Evolutionary conservation across 2,797 vertebrate genomes (phyloP).

Genomic region (Lithobates sylvaticus): DNA sequence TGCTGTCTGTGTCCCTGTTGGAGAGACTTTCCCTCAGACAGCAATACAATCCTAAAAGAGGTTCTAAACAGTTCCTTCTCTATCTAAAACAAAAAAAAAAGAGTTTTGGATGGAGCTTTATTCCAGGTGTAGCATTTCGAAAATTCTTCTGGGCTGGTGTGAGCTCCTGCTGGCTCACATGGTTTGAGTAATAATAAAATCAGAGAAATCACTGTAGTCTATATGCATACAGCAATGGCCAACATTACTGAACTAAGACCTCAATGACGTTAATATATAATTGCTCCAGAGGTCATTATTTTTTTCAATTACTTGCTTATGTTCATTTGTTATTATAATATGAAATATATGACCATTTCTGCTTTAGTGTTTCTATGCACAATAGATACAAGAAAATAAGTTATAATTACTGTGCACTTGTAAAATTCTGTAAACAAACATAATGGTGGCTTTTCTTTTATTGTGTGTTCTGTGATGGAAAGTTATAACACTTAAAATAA

Average conservation of each 20-base stretch:
- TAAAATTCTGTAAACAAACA: neutral
- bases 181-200: neutral
- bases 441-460: neutral
- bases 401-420: neutral
- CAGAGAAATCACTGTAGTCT: neutral
- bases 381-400: neutral
- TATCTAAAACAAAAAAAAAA: neutral
- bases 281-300: neutral
- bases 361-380: neutral
- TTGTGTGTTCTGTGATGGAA: constrained; percentile 54
- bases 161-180: neutral
- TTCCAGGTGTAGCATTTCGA: neutral
- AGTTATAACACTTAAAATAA: constrained; percentile 69
- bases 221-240: neutral
- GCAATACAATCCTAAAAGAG: neutral
- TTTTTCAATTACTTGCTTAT: neutral
- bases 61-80: neutral
- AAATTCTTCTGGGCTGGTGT: neutral
- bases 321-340: neutral
- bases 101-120: neutral
- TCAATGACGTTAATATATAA: neutral
- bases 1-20: neutral
- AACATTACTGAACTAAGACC: neutral
- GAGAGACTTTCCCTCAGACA: neutral
- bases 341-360: neutral